Base-by-base conservation (phyloP, 2,797 vertebrate genomes). In the Danio tinwini region DNA sequence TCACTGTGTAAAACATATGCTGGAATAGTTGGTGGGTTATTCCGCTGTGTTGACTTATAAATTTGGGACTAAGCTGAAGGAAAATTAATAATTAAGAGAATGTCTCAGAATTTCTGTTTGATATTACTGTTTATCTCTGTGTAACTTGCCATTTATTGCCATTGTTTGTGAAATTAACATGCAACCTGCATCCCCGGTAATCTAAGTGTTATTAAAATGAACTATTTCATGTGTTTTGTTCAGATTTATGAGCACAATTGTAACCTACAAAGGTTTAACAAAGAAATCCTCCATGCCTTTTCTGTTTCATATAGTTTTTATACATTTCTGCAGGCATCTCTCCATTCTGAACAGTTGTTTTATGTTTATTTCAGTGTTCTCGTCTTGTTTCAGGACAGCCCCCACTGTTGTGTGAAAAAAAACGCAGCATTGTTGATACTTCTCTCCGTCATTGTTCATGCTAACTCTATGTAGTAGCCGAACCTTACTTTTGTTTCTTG, bases 371-470 rank as follows among this genome's bases (percentile, higher is more conserved):
- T 13, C 61, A 7, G 53, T 53, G 47, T 69, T 61, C 68, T 39
- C 17, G 52, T 29, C 9, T 29, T 21, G 29, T 6, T 70, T 76
- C 16, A 39, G 16, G 52, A 42, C n/a, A 63, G 55, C 40, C 42
- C 45, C 39, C 7, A 5, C 45, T 8, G 55, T 69, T 63, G 59
- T 47, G 58, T 73, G 79, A 77, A 89, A 40, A 89, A 40, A 88
- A 90, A 83, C 82, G 72, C 74, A 84, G 80, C 82, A 14, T 86
- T 88, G 88, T 87, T 79, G 81, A 53, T 50, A 83, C 77, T 87
- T 65, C 45, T 64, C 70, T 40, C 52, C 85, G 83, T 85, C 74
- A 85, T 90, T 89, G 85, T 91, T 88, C 73, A 68, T 80, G 84
- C 45, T 50, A 63, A 74, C 82, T 50, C 87, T 84, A 12, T 55